Conservation (phyloP, 1,140 invertebrate genomes). For the Lepidotrigona ventralis region DNA sequence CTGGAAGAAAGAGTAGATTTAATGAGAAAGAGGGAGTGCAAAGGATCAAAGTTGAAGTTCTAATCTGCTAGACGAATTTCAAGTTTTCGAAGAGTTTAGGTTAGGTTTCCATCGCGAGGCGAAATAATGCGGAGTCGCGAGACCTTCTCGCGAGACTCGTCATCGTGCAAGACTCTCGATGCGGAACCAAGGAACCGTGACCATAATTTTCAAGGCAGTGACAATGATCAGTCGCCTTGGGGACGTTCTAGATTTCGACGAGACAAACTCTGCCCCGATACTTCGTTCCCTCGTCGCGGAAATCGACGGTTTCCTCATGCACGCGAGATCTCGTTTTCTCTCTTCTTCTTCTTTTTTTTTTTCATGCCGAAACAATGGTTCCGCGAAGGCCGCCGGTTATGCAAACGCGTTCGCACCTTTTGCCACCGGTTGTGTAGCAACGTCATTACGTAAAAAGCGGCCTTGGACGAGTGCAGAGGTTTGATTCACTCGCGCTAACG, state of each 20-base stretch:
- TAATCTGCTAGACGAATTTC: too few relatives aligned
- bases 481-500: constrained; percentile 13
- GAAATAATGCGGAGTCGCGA: neutral
- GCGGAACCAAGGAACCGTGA: constrained; percentile 29
- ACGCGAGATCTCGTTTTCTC: neutral
- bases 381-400: constrained; percentile 53
- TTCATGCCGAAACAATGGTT: constrained; percentile 50
- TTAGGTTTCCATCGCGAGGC: neutral
- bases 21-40: too few relatives aligned
- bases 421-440: constrained; percentile 22
- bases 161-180: neutral
- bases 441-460: constrained; percentile 59
- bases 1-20: too few relatives aligned
- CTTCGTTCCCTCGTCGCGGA: too few relatives aligned
- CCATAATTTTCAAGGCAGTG: constrained; percentile 16
- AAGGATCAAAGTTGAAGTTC: too few relatives aligned
- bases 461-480: constrained; percentile 60
- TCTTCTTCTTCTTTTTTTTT: neutral
- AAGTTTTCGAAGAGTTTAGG: neutral
- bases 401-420: constrained; percentile 61
- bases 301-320: neutral
- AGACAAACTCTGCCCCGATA: too few relatives aligned
- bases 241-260: neutral
- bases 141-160: constrained; percentile 17
- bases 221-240: neutral